Percentiles rank a stretch among this genome's conserved stretches.
phyloP scores from a whole-genome alignment of 2,888 invertebrate species.

The Campaea margaritaria region DNA sequence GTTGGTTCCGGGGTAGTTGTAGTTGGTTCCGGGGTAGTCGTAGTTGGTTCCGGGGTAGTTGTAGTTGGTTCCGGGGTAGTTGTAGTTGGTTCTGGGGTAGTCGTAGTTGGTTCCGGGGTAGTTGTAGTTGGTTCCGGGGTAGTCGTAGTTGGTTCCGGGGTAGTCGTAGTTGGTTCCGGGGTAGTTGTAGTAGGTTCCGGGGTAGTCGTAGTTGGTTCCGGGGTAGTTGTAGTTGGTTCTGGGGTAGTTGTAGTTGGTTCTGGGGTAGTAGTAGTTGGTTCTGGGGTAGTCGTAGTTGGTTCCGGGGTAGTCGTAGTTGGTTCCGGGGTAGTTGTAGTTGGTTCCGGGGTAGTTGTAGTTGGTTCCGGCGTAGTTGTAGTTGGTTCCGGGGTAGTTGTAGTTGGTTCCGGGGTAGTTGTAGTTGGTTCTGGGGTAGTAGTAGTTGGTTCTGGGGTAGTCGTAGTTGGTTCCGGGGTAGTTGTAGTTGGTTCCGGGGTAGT shows the following conservation, averaged over 20 bases:
- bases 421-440: background rate
- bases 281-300: background rate
- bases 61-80: background rate
- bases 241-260: background rate
- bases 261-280: background rate
- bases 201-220: background rate
- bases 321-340: background rate
- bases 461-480: conserved; percentile 7
- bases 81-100: background rate
- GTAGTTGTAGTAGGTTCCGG: background rate
- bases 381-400: conserved; percentile 1
- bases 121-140: background rate
- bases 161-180: background rate
- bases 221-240: conserved; percentile 1
- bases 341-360: background rate
- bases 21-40: conserved; percentile 1
- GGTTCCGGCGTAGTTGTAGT: conserved; percentile 3
- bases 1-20: conserved; percentile 4
- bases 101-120: background rate
- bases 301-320: background rate
- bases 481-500: conserved; percentile 2
- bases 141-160: conserved; percentile 9
- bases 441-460: background rate
- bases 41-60: background rate
- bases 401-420: background rate